A percentile compares a stretch with the other conserved stretches of the same genome.
These are phyloP conservation scores for Orchestia grillus DNA, from an alignment of 1,140 invertebrate species.

Conservation along the genomic window DNA sequence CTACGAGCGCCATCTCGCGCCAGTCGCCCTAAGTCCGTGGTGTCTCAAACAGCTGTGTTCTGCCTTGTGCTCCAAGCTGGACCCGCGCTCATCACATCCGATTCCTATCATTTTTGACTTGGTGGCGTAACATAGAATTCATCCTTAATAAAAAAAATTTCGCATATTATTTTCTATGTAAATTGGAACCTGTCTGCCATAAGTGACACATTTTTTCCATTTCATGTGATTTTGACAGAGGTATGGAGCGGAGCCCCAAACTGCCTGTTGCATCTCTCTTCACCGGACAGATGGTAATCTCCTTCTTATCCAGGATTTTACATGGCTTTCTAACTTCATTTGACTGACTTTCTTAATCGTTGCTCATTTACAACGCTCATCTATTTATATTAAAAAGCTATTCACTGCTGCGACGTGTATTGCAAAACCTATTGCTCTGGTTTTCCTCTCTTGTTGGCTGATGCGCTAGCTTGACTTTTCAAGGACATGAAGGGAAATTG, in stretches of 20 bases:
- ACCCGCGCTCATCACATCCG: not conserved
- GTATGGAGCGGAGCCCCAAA: not conserved
- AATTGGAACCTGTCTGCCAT: not conserved
- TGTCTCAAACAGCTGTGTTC: not conserved
- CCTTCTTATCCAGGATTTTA: not conserved
- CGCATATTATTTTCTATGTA: not conserved
- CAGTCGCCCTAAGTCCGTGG: constrained; percentile 11
- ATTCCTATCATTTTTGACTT: not conserved
- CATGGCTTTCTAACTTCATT: not conserved
- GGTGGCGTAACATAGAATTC: not conserved
- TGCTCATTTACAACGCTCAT: not conserved
- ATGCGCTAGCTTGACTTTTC: not conserved
- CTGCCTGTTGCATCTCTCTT: not conserved
- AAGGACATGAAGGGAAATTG: not conserved
- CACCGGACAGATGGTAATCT: not conserved
- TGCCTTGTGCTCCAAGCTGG: not conserved
- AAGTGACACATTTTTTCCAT: not conserved
- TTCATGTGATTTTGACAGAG: not conserved
- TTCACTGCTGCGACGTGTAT: not conserved
- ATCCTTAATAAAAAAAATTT: not conserved
- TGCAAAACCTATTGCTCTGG: not conserved
- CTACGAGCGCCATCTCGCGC: constrained; percentile 2
- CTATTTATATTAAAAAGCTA: not conserved
- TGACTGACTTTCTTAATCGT: not conserved
- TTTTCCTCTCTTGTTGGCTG: not conserved